phyloP scores from a whole-genome alignment of 2,113 vertebrate genomes.

The Aspidoscelis tigris region DNA sequence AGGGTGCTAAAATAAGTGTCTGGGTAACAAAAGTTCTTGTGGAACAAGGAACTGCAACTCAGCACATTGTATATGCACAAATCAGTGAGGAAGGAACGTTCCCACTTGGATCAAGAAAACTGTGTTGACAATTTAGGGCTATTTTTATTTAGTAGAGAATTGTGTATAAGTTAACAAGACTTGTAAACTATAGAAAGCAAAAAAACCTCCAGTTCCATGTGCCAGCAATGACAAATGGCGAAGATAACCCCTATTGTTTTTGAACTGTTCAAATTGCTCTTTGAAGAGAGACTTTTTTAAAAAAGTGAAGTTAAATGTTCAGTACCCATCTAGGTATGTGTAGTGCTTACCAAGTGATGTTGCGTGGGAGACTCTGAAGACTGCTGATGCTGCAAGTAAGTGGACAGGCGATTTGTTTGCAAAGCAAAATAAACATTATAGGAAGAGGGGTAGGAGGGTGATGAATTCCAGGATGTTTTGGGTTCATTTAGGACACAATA shows the following conservation, averaged over 20 bases:
- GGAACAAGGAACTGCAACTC: conserved; percentile 69
- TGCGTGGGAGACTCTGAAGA: not conserved
- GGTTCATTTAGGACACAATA: not conserved
- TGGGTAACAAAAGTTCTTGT: conserved; percentile 52
- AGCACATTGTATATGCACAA: conserved; percentile 42
- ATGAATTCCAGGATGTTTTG: not conserved
- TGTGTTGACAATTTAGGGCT: conserved; percentile 44
- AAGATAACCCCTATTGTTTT: conserved; percentile 36
- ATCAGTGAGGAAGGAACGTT: conserved; percentile 25
- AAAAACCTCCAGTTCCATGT: conserved; percentile 41
- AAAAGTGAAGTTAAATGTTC: conserved; percentile 9
- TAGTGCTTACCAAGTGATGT: not conserved
- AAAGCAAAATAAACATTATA: not conserved
- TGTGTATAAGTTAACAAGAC: conserved; percentile 52
- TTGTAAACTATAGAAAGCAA: not conserved
- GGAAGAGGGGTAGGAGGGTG: not conserved
- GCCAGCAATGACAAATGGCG: conserved; percentile 1
- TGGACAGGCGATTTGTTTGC: not conserved
- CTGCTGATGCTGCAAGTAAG: not conserved
- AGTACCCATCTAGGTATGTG: not conserved
- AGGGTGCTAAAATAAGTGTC: conserved; percentile 51
- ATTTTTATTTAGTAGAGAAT: conserved; percentile 50
- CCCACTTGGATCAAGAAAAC: conserved; percentile 29
- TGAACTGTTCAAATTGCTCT: conserved; percentile 43
- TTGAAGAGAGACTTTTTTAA: conserved; percentile 1